phyloP scores from a whole-genome alignment of 2,888 invertebrate genomes.

The Oligia strigilis region DNA sequence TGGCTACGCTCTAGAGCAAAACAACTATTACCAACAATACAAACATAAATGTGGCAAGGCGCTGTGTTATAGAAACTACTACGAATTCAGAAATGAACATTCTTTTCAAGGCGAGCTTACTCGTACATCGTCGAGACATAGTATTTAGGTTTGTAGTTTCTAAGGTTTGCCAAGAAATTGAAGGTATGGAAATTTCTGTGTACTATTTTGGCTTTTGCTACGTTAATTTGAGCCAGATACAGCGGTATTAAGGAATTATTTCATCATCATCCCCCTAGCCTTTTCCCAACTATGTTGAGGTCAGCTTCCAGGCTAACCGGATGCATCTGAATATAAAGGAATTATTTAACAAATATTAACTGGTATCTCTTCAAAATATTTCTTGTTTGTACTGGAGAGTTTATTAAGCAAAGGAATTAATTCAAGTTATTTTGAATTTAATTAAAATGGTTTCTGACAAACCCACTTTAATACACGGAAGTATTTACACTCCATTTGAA shows the following conservation, averaged over 20 bases:
- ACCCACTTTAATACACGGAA: neutral
- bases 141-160: conserved; percentile 1
- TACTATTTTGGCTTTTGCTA: neutral
- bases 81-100: conserved; percentile 10
- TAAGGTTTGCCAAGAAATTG: conserved; percentile 16
- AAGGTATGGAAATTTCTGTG: conserved; percentile 1
- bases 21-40: no score
- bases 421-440: conserved; percentile 9
- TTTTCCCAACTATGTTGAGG: no score
- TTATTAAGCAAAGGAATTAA: neutral
- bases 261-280: no score
- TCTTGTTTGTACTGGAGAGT: neutral
- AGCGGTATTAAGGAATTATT: neutral
- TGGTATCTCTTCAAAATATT: conserved; percentile 10
- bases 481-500: neutral
- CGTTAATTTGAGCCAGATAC: neutral
- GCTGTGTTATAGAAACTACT: neutral
- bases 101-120: conserved; percentile 9
- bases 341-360: conserved; percentile 7
- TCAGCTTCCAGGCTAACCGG: no score
- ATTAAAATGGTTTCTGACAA: conserved; percentile 11
- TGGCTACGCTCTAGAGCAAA: neutral
- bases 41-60: neutral
- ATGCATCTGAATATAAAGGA: neutral
- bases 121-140: neutral